These are phyloP conservation scores for Gobius niger DNA, from an alignment of 2,113 vertebrate genomes.

Conservation along the genomic window DNA sequence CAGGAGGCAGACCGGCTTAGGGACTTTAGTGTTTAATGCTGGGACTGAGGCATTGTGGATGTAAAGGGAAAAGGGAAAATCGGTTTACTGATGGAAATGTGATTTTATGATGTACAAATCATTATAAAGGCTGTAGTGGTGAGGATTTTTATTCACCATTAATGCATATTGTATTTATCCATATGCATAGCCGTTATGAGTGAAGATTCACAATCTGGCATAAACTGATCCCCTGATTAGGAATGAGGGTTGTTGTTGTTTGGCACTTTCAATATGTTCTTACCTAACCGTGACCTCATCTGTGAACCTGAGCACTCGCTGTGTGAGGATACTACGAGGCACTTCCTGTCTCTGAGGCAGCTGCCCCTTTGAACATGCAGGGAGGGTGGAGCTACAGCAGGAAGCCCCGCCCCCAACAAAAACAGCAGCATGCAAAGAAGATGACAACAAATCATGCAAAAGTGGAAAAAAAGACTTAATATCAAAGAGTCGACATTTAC, in stretches of 20 bases:
- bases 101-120: not conserved
- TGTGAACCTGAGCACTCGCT: constrained; percentile 81
- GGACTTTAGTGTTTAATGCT: constrained; percentile 27
- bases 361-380: constrained; percentile 86
- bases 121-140: not conserved
- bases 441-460: constrained; percentile 49
- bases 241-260: too few species aligned
- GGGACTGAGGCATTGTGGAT: not conserved
- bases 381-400: constrained; percentile 84
- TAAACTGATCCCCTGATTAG: too few species aligned
- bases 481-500: not conserved
- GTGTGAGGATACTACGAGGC: constrained; percentile 77
- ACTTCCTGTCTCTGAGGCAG: constrained; percentile 78
- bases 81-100: too few species aligned
- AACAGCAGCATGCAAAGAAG: constrained; percentile 51
- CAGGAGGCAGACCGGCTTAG: constrained; percentile 17
- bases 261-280: constrained; percentile 48
- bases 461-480: not conserved
- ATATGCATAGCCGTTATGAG: too few species aligned
- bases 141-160: too few species aligned
- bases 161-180: too few species aligned
- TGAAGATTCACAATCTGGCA: too few species aligned
- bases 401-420: constrained; percentile 36
- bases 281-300: constrained; percentile 85
- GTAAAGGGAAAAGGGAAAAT: not conserved